Conservation (phyloP, 2,113 vertebrate genomes). For the Psilopogon haemacephalus region DNA sequence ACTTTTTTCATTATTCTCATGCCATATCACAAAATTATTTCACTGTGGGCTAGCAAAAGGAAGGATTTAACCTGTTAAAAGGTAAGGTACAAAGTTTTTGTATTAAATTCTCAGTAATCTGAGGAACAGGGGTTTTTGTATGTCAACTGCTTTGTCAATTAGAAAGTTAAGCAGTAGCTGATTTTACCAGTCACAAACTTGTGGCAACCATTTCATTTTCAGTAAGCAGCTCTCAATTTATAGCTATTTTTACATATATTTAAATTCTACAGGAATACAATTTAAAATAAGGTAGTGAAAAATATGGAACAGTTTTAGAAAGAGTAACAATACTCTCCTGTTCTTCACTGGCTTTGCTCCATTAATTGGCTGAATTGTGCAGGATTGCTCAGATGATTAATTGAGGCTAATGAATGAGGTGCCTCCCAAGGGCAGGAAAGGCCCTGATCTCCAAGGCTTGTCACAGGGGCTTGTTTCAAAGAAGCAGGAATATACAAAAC, state of each 20-base stretch:
- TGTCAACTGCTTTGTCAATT: not conserved
- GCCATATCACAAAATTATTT: not conserved
- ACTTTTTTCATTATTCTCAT: not conserved
- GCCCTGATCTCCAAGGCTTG: slow-evolving; percentile 25
- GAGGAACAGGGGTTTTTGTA: not conserved
- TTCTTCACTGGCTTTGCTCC: slow-evolving; percentile 69
- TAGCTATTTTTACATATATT: not conserved
- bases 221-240: not conserved
- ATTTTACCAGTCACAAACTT: not conserved
- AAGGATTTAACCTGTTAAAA: not conserved
- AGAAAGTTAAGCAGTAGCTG: not conserved
- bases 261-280: not conserved
- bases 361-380: slow-evolving; percentile 67
- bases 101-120: not conserved
- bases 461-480: slow-evolving; percentile 21
- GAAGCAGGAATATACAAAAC: not conserved
- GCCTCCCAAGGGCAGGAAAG: slow-evolving; percentile 68
- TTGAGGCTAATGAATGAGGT: slow-evolving; percentile 70
- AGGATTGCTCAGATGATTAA: slow-evolving; percentile 67
- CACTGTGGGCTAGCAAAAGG: not conserved
- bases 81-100: not conserved
- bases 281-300: not conserved
- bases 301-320: not conserved
- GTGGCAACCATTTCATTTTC: not conserved
- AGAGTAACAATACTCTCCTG: slow-evolving; percentile 42